phyloP scores from a whole-genome alignment of 2,113 vertebrate genomes.

The Choloepus hoffmanni region DNA sequence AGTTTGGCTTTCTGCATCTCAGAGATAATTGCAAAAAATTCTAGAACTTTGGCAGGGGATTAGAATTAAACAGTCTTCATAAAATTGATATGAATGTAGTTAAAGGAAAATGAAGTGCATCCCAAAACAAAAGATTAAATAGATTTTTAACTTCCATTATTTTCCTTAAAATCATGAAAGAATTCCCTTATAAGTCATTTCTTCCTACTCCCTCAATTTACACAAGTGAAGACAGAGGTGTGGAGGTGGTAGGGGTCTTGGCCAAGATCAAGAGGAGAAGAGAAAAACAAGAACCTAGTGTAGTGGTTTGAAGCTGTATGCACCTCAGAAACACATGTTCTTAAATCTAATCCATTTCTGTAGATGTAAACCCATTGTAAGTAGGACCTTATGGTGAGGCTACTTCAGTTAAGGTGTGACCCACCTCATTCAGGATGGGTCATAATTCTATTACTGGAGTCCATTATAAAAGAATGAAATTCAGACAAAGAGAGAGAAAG shows the following conservation, averaged over 20 bases:
- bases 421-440: no score
- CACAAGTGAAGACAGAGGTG: background rate
- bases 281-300: background rate
- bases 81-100: slow-evolving; percentile 21
- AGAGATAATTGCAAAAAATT: slow-evolving; percentile 39
- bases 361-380: no score
- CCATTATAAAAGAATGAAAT: no score
- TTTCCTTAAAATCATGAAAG: background rate
- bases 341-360: no score
- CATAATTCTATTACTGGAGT: no score
- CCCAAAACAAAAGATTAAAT: background rate
- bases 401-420: no score
- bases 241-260: background rate
- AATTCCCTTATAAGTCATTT: background rate
- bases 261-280: background rate
- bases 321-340: no score
- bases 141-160: background rate
- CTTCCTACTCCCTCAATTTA: background rate
- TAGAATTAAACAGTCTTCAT: slow-evolving; percentile 14
- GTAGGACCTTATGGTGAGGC: no score
- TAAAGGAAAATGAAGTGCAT: background rate
- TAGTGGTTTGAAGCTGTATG: no score
- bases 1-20: background rate
- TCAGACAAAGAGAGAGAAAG: no score
- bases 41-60: background rate